Conservation (phyloP, 2,888 invertebrate species). For the Deroplatys truncata region DNA sequence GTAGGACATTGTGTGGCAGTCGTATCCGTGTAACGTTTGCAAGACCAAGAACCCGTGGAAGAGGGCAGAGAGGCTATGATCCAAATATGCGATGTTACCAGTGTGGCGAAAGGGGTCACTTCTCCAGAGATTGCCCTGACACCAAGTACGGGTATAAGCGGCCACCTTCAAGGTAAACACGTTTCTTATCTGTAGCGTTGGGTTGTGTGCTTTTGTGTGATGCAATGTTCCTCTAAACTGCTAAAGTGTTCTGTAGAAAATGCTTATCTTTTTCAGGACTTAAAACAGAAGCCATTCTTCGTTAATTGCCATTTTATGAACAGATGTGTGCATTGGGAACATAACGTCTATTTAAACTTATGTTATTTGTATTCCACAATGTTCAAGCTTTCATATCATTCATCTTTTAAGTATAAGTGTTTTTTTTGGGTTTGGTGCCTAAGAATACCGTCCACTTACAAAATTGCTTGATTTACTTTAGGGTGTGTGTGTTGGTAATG, state of each 20-base stretch:
- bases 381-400: not conserved
- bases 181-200: not conserved
- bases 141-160: conserved; percentile 37
- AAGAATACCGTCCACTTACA: conserved; percentile 11
- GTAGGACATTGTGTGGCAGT: conserved; percentile 49
- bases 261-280: not conserved
- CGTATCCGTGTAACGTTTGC: conserved; percentile 53
- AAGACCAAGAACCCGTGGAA: conserved; percentile 49
- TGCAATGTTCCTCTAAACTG: too few species aligned
- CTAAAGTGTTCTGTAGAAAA: not conserved
- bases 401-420: not conserved
- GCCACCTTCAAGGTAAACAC: conserved; percentile 33
- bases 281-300: not conserved
- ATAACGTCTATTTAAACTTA: not conserved
- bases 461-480: conserved; percentile 30
- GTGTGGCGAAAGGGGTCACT: conserved; percentile 55
- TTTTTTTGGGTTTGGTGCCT: not conserved
- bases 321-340: not conserved
- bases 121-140: conserved; percentile 54
- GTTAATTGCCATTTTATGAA: too few species aligned
- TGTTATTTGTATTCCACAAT: not conserved
- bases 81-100: conserved; percentile 55
- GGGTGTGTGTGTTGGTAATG: conserved; percentile 31
- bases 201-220: not conserved
- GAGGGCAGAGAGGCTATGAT: conserved; percentile 50